Evolutionary conservation across 2,113 vertebrate species (phyloP).

Genomic region (Dasyornis broadbenti): DNA sequence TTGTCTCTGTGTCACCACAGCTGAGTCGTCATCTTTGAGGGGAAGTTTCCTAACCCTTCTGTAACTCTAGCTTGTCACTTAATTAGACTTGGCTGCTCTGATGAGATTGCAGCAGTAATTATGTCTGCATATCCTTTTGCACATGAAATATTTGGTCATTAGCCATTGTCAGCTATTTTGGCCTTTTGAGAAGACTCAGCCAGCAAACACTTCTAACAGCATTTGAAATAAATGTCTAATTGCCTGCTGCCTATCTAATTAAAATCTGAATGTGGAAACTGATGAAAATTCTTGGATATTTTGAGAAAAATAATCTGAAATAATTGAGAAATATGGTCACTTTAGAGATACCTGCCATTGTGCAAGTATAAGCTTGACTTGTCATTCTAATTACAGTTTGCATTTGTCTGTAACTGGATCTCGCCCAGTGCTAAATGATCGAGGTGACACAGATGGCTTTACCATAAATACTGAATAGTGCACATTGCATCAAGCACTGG

Average conservation of each 20-base stretch:
- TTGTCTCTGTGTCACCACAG: background rate
- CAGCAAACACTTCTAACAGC: background rate
- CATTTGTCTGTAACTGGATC: background rate
- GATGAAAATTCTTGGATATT: background rate
- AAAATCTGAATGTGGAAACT: background rate
- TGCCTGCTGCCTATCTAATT: background rate
- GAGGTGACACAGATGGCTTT: background rate
- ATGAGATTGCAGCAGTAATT: constrained; percentile 33
- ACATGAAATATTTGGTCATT: constrained; percentile 28
- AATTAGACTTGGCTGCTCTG: constrained; percentile 22
- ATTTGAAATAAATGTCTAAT: constrained; percentile 21
- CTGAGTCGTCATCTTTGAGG: background rate
- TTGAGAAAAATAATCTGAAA: background rate
- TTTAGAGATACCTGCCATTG: background rate
- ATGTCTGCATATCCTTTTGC: background rate
- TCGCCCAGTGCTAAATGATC: background rate
- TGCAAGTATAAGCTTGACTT: background rate
- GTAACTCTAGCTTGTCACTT: background rate
- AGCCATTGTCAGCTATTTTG: constrained; percentile 19
- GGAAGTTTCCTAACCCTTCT: background rate
- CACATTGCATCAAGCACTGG: background rate
- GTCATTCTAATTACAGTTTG: background rate
- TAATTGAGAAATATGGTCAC: background rate
- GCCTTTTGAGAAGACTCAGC: background rate
- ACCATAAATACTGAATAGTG: background rate